Percentiles rank a stretch among this genome's conserved stretches.
These are phyloP conservation scores for Eugnorisma glareosa DNA, from an alignment of 2,888 invertebrate species.

Conservation along the genomic window DNA sequence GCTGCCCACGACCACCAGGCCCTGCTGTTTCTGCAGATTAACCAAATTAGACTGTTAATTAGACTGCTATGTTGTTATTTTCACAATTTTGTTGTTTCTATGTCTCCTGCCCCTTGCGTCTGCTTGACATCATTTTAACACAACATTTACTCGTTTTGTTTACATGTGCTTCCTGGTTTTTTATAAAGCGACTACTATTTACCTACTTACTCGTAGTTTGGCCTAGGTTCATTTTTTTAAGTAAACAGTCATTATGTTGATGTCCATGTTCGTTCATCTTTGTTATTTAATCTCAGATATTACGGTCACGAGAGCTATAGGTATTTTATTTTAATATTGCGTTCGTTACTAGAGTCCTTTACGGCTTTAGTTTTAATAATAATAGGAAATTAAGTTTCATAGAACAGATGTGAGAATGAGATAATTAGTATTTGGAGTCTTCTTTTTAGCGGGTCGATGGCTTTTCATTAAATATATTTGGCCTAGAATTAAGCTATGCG, in stretches of 20 bases:
- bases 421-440: no score
- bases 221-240: background rate
- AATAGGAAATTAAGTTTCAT: no score
- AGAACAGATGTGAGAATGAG: no score
- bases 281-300: conserved; percentile 17
- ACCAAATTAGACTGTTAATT: background rate
- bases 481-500: no score
- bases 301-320: background rate
- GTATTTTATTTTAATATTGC: conserved; percentile 1
- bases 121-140: background rate
- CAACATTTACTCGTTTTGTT: background rate
- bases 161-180: background rate
- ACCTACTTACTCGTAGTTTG: background rate
- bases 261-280: conserved; percentile 8
- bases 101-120: background rate
- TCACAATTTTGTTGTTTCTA: background rate
- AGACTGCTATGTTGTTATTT: no score
- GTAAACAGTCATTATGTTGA: conserved; percentile 13
- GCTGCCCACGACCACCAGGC: background rate
- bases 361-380: background rate
- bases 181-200: conserved; percentile 6
- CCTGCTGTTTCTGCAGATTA: background rate
- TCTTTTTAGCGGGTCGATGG: no score
- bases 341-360: background rate
- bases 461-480: no score